Percentiles rank a stretch among this genome's conserved stretches.
Conservation (phyloP, 2,888 invertebrate species). For the Hybos culiciformis region DNA sequence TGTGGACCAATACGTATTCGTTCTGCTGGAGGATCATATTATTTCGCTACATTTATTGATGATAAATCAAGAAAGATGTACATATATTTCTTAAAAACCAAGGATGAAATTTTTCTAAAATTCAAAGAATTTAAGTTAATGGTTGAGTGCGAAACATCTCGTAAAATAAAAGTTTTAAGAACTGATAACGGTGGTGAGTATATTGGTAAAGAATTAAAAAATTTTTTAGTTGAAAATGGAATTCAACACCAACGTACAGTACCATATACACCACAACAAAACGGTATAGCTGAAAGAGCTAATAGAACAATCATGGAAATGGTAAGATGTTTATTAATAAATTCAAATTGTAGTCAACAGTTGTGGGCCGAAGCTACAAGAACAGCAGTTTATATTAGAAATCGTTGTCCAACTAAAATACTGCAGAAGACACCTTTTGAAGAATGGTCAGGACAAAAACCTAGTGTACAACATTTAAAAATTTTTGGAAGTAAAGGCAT, state of each 20-base stretch:
- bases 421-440: conserved; percentile 21
- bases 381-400: conserved; percentile 17
- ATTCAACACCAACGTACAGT: not conserved
- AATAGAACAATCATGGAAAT: conserved; percentile 16
- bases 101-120: conserved; percentile 10
- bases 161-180: conserved; percentile 7
- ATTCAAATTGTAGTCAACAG: conserved; percentile 14
- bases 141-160: conserved; percentile 10
- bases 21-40: conserved; percentile 10
- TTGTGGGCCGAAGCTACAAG: conserved; percentile 30
- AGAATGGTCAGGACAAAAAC: conserved; percentile 20
- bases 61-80: conserved; percentile 10
- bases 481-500: conserved; percentile 27
- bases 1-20: conserved; percentile 12
- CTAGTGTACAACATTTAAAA: conserved; percentile 10
- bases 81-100: conserved; percentile 12
- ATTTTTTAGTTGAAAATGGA: not conserved
- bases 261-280: conserved; percentile 13
- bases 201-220: not conserved
- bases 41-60: conserved; percentile 15
- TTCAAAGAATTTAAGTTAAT: conserved; percentile 10
- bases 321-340: conserved; percentile 18
- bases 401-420: conserved; percentile 10
- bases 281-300: conserved; percentile 13
- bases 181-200: conserved; percentile 7